phyloP scores from a whole-genome alignment of 2,797 vertebrate species.

The Ctenopoma multispine region DNA sequence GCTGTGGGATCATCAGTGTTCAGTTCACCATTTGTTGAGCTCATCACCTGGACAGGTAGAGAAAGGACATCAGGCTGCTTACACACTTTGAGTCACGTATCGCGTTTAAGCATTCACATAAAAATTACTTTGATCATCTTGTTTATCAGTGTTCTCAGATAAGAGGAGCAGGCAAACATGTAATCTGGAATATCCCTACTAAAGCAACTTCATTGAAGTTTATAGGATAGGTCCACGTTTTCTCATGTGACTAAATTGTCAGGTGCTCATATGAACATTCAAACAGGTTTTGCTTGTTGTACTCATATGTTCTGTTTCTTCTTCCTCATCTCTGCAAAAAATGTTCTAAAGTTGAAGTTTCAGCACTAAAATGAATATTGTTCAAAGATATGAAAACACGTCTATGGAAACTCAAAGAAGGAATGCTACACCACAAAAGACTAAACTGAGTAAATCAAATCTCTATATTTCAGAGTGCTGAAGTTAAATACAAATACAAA shows the following conservation, averaged over 20 bases:
- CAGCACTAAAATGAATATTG: too few species aligned
- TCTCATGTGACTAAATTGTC: not conserved
- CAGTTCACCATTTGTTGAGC: constrained; percentile 97
- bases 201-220: constrained; percentile 31
- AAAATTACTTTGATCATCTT: constrained; percentile 6
- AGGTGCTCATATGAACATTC: not conserved
- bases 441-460: too few species aligned
- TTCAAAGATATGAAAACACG: too few species aligned
- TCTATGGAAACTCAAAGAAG: not conserved
- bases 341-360: not conserved
- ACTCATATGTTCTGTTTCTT: constrained; percentile 10
- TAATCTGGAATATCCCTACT: constrained; percentile 27
- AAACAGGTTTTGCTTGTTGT: constrained; percentile 11
- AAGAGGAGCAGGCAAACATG: not conserved
- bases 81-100: not conserved
- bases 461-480: not conserved
- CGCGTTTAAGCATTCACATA: constrained; percentile 26
- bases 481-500: not conserved
- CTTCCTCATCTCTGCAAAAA: not conserved
- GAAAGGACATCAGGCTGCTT: constrained; percentile 31
- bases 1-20: constrained; percentile 97
- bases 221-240: constrained; percentile 17
- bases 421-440: not conserved
- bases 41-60: constrained; percentile 89
- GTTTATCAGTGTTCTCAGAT: constrained; percentile 2